Conservation (phyloP, 2,888 invertebrate genomes). For the Heteropelma amictum region DNA sequence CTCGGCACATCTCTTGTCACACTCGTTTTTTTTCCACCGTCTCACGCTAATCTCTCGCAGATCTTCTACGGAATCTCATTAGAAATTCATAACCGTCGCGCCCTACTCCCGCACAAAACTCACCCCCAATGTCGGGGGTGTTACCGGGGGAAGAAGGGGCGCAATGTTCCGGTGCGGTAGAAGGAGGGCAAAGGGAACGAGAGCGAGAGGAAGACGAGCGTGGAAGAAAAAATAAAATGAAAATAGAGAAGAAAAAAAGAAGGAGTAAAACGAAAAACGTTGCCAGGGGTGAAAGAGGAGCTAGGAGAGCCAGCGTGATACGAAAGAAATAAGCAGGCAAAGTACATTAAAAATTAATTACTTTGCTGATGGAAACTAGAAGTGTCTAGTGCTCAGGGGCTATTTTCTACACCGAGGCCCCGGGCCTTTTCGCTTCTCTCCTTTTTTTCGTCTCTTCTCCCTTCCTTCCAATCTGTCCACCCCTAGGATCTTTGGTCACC, state of each 20-base stretch:
- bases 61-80: conserved; percentile 77
- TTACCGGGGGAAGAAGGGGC: conserved; percentile 34
- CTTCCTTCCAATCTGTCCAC: neutral
- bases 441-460: conserved; percentile 2
- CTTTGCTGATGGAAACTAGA: conserved; percentile 77
- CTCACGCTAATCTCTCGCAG: conserved; percentile 76
- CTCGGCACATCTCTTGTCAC: conserved; percentile 40
- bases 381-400: conserved; percentile 70
- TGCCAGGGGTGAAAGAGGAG: conserved; percentile 53
- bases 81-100: conserved; percentile 77
- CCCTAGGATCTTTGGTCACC: neutral
- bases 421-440: neutral
- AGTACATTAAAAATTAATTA: conserved; percentile 79
- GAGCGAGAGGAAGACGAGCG: conserved; percentile 24
- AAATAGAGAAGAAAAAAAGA: conserved; percentile 35
- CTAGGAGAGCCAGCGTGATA: conserved; percentile 73
- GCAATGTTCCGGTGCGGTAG: conserved; percentile 44
- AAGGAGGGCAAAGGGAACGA: conserved; percentile 23
- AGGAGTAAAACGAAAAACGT: conserved; percentile 42
- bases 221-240: conserved; percentile 1
- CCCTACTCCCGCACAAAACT: conserved; percentile 32
- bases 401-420: conserved; percentile 49
- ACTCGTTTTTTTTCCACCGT: conserved; percentile 44
- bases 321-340: conserved; percentile 78
- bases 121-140: neutral